These are phyloP conservation scores for Plectropomus leopardus DNA, from an alignment of 2,113 vertebrate genomes.

Conservation along the genomic window DNA sequence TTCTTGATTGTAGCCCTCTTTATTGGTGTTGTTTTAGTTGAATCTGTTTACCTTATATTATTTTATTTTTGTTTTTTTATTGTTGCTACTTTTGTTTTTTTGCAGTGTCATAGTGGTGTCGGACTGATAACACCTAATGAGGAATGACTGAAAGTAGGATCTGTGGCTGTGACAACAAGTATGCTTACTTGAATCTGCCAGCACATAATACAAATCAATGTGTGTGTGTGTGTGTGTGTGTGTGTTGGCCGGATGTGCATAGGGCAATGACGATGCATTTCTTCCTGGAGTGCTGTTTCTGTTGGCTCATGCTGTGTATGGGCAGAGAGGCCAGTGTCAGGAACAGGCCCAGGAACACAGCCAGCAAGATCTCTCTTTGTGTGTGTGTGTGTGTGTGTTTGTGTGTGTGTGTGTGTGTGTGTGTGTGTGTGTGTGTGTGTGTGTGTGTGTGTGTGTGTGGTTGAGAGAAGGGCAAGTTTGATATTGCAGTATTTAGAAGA, in stretches of 20 bases:
- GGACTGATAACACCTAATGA: too few species aligned
- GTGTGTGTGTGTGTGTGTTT: background rate
- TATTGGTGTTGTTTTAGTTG: too few species aligned
- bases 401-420: background rate
- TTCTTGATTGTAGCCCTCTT: too few species aligned
- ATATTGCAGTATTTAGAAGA: background rate
- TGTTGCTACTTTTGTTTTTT: too few species aligned
- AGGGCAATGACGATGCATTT: conserved; percentile 26
- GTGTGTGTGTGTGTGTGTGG: too few species aligned
- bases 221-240: background rate
- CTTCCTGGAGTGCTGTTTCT: conserved; percentile 16
- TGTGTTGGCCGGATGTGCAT: background rate
- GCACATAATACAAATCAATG: background rate
- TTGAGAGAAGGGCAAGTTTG: too few species aligned
- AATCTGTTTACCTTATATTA: too few species aligned
- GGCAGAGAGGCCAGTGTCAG: conserved; percentile 35
- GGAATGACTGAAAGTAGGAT: background rate
- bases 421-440: too few species aligned
- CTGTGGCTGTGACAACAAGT: background rate
- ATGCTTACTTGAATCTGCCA: background rate
- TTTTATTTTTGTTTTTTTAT: too few species aligned
- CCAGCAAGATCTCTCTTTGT: background rate
- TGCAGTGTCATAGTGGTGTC: background rate
- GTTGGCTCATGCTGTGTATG: conserved; percentile 14
- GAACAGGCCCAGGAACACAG: conserved; percentile 15